Evolutionary conservation across 2,797 vertebrate species (phyloP).

Genomic region (Alauda arvensis): DNA sequence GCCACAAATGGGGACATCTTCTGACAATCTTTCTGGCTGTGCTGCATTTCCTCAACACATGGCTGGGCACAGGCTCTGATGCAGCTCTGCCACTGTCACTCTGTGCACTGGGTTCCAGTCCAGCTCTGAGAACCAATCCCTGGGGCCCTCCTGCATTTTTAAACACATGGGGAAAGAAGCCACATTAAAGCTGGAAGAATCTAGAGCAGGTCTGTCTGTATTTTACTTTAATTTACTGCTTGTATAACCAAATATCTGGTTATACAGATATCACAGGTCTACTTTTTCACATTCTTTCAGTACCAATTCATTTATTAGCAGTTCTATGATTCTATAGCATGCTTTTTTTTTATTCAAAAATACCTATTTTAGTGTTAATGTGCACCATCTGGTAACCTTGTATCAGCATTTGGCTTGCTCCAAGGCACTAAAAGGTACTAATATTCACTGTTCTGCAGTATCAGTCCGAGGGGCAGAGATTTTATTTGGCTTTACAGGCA

Average conservation of each 20-base stretch:
- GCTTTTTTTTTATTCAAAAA: background rate
- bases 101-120: background rate
- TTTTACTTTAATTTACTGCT: background rate
- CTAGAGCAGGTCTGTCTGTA: background rate
- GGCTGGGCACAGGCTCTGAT: conserved; percentile 1
- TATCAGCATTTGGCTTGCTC: background rate
- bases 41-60: background rate
- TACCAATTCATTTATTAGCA: background rate
- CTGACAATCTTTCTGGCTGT: background rate
- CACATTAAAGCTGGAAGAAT: background rate
- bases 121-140: background rate
- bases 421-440: background rate
- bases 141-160: background rate
- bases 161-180: background rate
- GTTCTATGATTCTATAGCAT: accelerated
- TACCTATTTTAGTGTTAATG: background rate
- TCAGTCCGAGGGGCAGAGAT: background rate
- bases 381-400: background rate
- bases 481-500: background rate
- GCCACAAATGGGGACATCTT: conserved; percentile 16
- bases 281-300: background rate
- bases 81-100: conserved; percentile 6
- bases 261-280: background rate
- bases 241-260: too few relatives aligned
- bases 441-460: background rate